Evolutionary conservation across 1,140 invertebrate species (phyloP), one percentile per base, ranked within the genome.

Genomic region (Drosophila carrolli): DNA sequence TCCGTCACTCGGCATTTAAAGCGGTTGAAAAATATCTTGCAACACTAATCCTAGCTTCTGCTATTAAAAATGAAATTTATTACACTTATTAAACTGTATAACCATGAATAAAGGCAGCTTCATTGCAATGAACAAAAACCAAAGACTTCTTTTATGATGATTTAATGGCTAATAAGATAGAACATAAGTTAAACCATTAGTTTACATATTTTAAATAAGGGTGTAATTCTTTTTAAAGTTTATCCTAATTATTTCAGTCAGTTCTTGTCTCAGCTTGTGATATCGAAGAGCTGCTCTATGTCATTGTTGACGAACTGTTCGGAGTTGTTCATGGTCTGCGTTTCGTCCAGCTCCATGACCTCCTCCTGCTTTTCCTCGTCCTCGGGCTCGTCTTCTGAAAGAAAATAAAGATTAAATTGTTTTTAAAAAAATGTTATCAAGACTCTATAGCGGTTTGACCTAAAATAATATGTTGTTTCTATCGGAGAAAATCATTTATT

Each of bases 361-460:
- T 89, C 83, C 19, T 86, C 83, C 14, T 76, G 66, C 4, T 68
- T 61, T 10, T 90, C 82, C 9, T 81, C 81, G 3, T 83, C 81
- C 5, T 82, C n/a, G n/a, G n/a, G n/a, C n/a, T 13, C 85, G 62
- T 90, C 77, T 93, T 93, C 67, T 68, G 93, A 92, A 63, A 38
- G 92, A 14, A 11, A 1, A 29, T 23, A 23, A 23, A 23, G 23
- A 4, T 23, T 19, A 19, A 19, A 19, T 1, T 19, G 19, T 2
- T 2, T 19, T 19, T 19, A 19, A 19, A 19, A 19, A 19, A 19
- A 19, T 19, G 19, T 19, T 19, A 19, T 19, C 81, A 16, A 16
- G 16, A 19, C 19, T 19, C 19, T 2, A 19, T 19, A 2, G 19
- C 19, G 19, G 19, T 19, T 19, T 19, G 19, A 19, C 19, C 19